phyloP scores from a whole-genome alignment of 2,113 vertebrate genomes.

The Datnioides undecimradiatus region DNA sequence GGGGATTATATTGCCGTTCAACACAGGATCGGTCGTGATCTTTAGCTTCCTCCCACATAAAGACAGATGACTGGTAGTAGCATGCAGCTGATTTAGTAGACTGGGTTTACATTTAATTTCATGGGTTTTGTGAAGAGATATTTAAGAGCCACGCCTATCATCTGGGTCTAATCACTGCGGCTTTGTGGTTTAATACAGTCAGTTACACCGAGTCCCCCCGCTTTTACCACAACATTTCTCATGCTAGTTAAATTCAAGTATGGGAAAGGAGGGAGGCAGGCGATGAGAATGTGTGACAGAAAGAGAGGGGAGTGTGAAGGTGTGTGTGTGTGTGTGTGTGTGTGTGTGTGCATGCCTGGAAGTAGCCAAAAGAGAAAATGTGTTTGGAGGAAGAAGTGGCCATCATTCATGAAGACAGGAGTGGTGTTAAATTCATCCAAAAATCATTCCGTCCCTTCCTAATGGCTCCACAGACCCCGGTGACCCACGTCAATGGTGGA shows the following conservation, averaged over 20 bases:
- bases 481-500: conserved; percentile 22
- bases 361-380: conserved; percentile 2
- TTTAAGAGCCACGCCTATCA: conserved; percentile 57
- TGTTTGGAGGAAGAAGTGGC: conserved; percentile 2
- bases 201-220: conserved; percentile 43
- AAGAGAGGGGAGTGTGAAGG: background rate
- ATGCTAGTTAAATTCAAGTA: conserved; percentile 45
- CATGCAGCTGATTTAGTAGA: conserved; percentile 52
- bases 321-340: conserved; percentile 19
- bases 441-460: conserved; percentile 21
- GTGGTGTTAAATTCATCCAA: conserved; percentile 6
- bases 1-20: conserved; percentile 62
- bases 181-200: conserved; percentile 62
- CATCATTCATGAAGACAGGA: conserved; percentile 33
- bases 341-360: background rate
- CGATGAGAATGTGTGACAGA: conserved; percentile 20
- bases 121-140: conserved; percentile 59
- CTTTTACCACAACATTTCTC: conserved; percentile 50
- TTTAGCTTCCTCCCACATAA: conserved; percentile 67
- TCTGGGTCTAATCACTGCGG: conserved; percentile 68
- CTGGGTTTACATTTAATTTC: conserved; percentile 60
- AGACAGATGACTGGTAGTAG: conserved; percentile 57
- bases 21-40: conserved; percentile 59
- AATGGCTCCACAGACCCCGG: conserved; percentile 34
- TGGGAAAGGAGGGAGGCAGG: conserved; percentile 37